A percentile compares a stretch with the other conserved stretches of the same genome.
Conservation (phyloP, 2,888 invertebrate species). For the Masnerella sp. region DNA sequence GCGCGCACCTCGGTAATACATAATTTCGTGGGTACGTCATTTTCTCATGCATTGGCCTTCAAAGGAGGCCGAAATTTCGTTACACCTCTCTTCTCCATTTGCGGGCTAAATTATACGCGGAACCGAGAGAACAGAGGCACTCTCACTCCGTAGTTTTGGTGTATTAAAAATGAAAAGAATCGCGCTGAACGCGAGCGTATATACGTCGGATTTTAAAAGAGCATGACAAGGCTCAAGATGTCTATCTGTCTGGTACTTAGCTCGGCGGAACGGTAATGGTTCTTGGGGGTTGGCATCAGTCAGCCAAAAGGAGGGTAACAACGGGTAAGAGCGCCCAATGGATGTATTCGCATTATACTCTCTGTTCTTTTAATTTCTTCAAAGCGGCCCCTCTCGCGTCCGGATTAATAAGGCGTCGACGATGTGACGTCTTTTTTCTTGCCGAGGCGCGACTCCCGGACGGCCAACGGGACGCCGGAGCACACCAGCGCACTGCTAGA, state of each 20-base stretch:
- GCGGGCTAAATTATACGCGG: conserved; percentile 54
- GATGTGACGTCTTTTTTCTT: conserved; percentile 75
- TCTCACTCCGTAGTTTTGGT: conserved; percentile 50
- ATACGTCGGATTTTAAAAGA: conserved; percentile 72
- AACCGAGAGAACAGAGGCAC: conserved; percentile 54
- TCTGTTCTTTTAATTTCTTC: conserved; percentile 77
- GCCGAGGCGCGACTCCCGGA: conserved; percentile 62
- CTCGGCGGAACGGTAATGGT: conserved; percentile 72
- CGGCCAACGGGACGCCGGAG: conserved; percentile 71
- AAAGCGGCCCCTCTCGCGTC: conserved; percentile 70
- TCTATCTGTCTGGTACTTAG: conserved; percentile 75
- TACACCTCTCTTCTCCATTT: conserved; percentile 56
- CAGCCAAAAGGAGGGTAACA: conserved; percentile 47
- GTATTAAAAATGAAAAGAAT: conserved; percentile 66
- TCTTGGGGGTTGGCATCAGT: conserved; percentile 59
- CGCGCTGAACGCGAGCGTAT: conserved; percentile 57
- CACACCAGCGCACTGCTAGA: no score
- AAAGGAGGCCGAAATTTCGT: conserved; percentile 61
- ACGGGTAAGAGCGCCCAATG: conserved; percentile 67
- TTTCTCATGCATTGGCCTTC: conserved; percentile 60
- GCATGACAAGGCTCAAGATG: conserved; percentile 75
- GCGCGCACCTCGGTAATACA: conserved; percentile 49
- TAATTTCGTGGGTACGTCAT: conserved; percentile 56
- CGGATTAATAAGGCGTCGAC: conserved; percentile 77
- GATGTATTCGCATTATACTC: conserved; percentile 77